Percentiles rank a stretch among this genome's conserved stretches.
These are phyloP conservation scores for Axea sp. DNA, from an alignment of 2,888 invertebrate species.

Conservation along the genomic window DNA sequence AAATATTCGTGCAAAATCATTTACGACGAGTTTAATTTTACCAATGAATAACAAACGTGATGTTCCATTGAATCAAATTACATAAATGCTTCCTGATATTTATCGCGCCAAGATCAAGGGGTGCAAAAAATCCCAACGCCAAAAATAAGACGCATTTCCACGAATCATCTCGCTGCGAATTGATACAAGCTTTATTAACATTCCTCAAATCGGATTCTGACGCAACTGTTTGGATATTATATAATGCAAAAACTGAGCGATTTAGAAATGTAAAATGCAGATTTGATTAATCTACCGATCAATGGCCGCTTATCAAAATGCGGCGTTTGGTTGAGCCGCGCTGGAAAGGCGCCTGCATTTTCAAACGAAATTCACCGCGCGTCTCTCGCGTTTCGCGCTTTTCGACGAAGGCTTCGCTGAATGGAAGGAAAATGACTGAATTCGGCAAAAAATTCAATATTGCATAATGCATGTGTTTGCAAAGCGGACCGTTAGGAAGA, in stretches of 20 bases:
- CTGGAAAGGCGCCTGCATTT: no score
- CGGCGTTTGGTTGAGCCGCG: no score
- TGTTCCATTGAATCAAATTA: slow-evolving; percentile 13
- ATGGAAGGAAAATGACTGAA: neutral
- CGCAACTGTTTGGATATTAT: no score
- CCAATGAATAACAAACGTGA: slow-evolving; percentile 22
- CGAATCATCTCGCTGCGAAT: neutral
- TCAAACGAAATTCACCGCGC: no score
- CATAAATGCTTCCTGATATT: slow-evolving; percentile 18
- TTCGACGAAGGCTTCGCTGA: no score
- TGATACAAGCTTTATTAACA: neutral
- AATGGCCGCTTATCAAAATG: no score
- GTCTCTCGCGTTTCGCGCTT: no score
- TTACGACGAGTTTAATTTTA: slow-evolving; percentile 13
- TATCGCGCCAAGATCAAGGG: neutral
- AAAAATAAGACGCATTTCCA: neutral
- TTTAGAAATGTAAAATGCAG: no score
- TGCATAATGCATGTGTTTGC: slow-evolving; percentile 28
- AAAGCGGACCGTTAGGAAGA: slow-evolving; percentile 48
- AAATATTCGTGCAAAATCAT: slow-evolving; percentile 22
- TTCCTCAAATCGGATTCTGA: neutral
- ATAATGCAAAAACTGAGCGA: no score
- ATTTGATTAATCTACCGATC: no score
- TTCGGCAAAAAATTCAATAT: slow-evolving; percentile 14
- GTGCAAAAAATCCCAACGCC: neutral